These are phyloP conservation scores for Eilema griseolum DNA, from an alignment of 2,888 invertebrate species.

Conservation along the genomic window DNA sequence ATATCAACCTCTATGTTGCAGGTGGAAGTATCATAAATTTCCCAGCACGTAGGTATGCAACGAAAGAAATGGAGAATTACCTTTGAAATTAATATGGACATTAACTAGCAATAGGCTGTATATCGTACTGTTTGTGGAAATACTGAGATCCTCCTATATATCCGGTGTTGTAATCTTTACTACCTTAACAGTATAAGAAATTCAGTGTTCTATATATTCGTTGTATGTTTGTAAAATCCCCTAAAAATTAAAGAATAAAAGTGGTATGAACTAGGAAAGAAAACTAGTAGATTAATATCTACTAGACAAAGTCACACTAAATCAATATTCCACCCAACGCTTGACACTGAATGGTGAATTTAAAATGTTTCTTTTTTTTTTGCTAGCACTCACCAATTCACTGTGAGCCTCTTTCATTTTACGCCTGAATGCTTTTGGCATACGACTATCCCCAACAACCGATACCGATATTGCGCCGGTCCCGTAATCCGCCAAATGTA, in stretches of 20 bases:
- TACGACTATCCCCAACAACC: conserved; percentile 49
- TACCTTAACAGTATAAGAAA: no score
- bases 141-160: no score
- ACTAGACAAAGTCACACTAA: not conserved
- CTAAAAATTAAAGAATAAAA: not conserved
- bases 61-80: no score
- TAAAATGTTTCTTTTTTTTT: conserved; percentile 54
- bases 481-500: conserved; percentile 61
- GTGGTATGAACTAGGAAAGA: not conserved
- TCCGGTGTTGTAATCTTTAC: no score
- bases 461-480: conserved; percentile 59
- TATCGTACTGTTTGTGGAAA: no score
- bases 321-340: conserved; percentile 36
- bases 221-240: not conserved
- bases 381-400: conserved; percentile 45
- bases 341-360: conserved; percentile 44
- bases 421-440: conserved; percentile 57
- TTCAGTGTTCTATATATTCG: not conserved
- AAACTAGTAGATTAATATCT: not conserved
- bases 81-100: no score
- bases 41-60: no score
- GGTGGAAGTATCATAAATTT: no score
- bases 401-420: conserved; percentile 60
- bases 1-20: no score
- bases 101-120: no score